Evolutionary conservation across 2,888 invertebrate species (phyloP).

Genomic region (Cactoblastis cactorum): DNA sequence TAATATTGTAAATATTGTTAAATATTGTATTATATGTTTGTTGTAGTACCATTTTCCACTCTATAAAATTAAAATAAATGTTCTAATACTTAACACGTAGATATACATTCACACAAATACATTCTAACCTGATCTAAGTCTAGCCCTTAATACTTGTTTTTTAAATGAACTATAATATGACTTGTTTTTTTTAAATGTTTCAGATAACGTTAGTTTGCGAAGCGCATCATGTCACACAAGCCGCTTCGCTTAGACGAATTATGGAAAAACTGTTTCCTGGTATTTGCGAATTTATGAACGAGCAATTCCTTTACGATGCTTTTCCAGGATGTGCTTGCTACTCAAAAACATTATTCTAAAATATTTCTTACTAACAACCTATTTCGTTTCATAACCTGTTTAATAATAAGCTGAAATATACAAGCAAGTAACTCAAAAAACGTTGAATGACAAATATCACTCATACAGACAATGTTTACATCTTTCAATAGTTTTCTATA

Average conservation of each 20-base stretch:
- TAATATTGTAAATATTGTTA: too few species aligned
- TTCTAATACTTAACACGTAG: too few species aligned
- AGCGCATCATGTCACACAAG: constrained; percentile 86
- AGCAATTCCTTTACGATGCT: constrained; percentile 33
- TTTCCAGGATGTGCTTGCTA: constrained; percentile 39
- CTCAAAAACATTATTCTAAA: constrained; percentile 26
- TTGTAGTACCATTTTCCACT: too few species aligned
- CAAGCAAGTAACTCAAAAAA: neutral
- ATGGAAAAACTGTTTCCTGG: constrained; percentile 41
- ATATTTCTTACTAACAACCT: neutral
- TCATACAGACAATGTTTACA: neutral
- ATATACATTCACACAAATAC: too few species aligned
- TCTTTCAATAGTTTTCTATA: neutral
- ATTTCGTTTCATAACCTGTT: constrained; percentile 3
- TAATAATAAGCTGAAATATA: neutral
- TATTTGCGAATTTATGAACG: constrained; percentile 40
- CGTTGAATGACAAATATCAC: neutral
- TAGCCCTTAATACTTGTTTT: too few species aligned
- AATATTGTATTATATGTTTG: too few species aligned
- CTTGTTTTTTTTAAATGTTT: constrained; percentile 28
- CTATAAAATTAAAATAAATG: too few species aligned
- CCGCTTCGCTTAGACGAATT: constrained; percentile 49
- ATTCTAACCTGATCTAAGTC: too few species aligned
- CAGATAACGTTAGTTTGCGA: constrained; percentile 90
- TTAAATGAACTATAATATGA: too few species aligned